A percentile compares a stretch with the other conserved stretches of the same genome.
phyloP scores from a whole-genome alignment of 2,888 invertebrate species.

The Stenotaenia linearis region DNA sequence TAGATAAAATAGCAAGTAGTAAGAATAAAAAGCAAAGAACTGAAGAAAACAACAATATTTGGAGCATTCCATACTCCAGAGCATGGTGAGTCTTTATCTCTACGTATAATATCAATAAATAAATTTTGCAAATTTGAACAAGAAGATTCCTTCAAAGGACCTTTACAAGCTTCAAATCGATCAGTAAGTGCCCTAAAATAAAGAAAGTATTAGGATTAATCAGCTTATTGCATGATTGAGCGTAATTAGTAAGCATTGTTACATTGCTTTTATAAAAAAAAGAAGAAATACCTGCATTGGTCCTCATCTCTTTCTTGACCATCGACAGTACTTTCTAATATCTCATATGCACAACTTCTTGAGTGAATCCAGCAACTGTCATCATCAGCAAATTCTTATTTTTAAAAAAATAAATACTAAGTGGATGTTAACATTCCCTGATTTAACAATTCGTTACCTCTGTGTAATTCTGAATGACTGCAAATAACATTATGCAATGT shows the following conservation, averaged over 20 bases:
- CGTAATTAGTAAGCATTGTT: too few relatives aligned
- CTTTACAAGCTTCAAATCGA: neutral
- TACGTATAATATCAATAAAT: neutral
- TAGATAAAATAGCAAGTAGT: neutral
- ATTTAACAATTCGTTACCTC: neutral
- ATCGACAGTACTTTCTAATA: neutral
- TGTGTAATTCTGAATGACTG: neutral
- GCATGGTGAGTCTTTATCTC: neutral
- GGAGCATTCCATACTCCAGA: neutral
- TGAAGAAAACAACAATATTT: neutral
- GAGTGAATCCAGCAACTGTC: neutral
- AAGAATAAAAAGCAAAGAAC: neutral
- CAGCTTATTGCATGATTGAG: too few relatives aligned
- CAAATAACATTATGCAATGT: neutral
- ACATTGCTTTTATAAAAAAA: too few relatives aligned
- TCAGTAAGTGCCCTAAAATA: too few relatives aligned
- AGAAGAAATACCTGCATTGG: neutral
- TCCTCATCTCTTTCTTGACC: neutral
- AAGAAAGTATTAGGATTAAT: too few relatives aligned
- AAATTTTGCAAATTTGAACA: neutral
- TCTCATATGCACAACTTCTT: neutral
- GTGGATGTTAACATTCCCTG: neutral
- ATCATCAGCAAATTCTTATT: neutral
- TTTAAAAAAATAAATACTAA: neutral
- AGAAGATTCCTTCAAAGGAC: neutral